phyloP scores from a whole-genome alignment of 2,888 invertebrate genomes.

The Erebia aethiops region DNA sequence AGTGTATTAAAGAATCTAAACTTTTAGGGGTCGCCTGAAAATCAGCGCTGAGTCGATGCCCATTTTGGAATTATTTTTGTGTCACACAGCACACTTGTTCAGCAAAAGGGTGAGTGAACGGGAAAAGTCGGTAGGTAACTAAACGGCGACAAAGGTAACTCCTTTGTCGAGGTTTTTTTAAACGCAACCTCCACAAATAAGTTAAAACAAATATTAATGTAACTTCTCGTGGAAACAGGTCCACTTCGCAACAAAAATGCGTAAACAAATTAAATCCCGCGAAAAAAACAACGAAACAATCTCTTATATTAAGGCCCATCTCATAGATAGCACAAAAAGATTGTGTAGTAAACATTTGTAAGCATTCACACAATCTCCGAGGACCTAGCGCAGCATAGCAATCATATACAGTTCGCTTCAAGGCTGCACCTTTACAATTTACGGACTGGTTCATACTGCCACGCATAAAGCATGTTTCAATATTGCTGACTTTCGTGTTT shows the following conservation, averaged over 20 bases:
- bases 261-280: constrained; percentile 21
- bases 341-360: constrained; percentile 28
- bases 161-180: no score
- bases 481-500: no score
- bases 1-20: no score
- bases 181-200: not conserved
- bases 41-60: no score
- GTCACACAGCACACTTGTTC: not conserved
- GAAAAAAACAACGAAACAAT: constrained; percentile 14
- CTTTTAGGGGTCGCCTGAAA: no score
- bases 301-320: constrained; percentile 24
- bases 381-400: constrained; percentile 1
- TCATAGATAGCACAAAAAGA: constrained; percentile 31
- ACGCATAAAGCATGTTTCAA: no score
- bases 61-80: no score
- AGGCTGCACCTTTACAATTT: no score
- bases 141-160: no score
- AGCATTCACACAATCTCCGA: constrained; percentile 25
- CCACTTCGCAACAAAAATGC: constrained; percentile 1
- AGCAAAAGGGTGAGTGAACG: not conserved
- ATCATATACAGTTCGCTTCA: constrained; percentile 8
- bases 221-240: not conserved
- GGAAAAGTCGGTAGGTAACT: not conserved
- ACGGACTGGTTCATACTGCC: no score
- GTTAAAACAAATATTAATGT: constrained; percentile 3